Evolutionary conservation across 1,140 invertebrate genomes (phyloP), one percentile per base, ranked within the genome.

Genomic region (Drosophila truncata): DNA sequence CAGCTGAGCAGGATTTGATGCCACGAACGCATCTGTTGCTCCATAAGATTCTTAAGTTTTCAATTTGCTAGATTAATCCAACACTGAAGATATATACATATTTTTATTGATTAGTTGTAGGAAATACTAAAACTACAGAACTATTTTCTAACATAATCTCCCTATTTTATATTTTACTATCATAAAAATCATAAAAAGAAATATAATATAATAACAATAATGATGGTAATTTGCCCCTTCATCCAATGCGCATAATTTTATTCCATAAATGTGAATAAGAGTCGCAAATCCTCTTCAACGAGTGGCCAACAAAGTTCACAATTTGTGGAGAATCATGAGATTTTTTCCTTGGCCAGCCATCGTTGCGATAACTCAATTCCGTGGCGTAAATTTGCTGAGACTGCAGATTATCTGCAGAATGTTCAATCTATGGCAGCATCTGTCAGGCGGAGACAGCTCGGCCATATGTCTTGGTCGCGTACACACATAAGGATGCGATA

Each of bases 381-480:
- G 63, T 66, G 47, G 35, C 67, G 54, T 31, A 76, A 77, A 77
- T 77, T 76, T 77, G 74, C 74, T 77, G 74, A 78, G 74, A 55
- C 74, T 78, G 74, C 64, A 85, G 84, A 86, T 86, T 88, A 88
- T 76, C 67, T 63, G 33, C 63, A 52, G 58, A 63, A 35, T 47
- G 55, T 20, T 59, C 61, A 77, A 78, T 67, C 63, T 42, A 69
- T 62, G 60, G 78, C 66, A 78, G 83, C 75, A 86, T 82, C 80
- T 87, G 82, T 87, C 85, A 63, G 77, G 29, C 60, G 49, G 16
- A 46, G 50, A 76, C 76, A 61, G 75, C 76, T 65, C 37, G 58
- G 72, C 83, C 83, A 88, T 76, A 88, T 80, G 66, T 76, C 76
- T 41, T 61, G 66, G 75, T 88, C 76, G 76, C 61, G 27, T 49